phyloP scores from a whole-genome alignment of 2,888 invertebrate species.

The Rhodophaea formosa region DNA sequence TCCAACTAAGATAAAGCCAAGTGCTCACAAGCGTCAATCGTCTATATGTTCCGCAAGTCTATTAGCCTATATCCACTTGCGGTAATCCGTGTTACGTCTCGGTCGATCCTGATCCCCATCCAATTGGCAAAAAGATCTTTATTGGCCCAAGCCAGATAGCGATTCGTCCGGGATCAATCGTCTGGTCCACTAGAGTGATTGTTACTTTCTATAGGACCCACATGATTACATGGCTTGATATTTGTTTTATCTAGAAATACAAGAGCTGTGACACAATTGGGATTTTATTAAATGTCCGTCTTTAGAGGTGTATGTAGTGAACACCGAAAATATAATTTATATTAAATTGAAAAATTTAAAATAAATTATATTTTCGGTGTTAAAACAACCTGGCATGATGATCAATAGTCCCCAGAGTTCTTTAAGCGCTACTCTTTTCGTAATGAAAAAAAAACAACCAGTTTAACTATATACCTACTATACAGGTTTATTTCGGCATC shows the following conservation, averaged over 20 bases:
- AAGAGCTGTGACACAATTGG: neutral
- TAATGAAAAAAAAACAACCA: too few species aligned
- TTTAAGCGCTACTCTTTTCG: too few species aligned
- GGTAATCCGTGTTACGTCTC: constrained; percentile 52
- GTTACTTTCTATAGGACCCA: constrained; percentile 45
- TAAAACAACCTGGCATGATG: too few species aligned
- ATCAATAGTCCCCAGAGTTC: too few species aligned
- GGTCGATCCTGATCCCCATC: constrained; percentile 50
- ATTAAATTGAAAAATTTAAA: too few species aligned
- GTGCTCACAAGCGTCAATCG: neutral
- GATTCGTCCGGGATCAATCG: constrained; percentile 58
- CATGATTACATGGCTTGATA: constrained; percentile 41
- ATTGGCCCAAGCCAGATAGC: constrained; percentile 62
- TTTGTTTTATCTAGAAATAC: constrained; percentile 22
- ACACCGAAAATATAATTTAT: too few species aligned
- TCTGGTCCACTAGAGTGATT: constrained; percentile 50
- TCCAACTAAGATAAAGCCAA: constrained; percentile 7
- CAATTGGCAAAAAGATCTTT: constrained; percentile 69
- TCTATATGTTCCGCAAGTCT: constrained; percentile 16
- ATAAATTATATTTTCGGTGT: too few species aligned
- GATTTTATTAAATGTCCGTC: too few species aligned
- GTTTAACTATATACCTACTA: too few species aligned
- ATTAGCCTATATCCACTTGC: constrained; percentile 40
- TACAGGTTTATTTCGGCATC: too few species aligned
- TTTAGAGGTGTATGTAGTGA: too few species aligned